Percentiles rank a stretch among this genome's conserved stretches.
These are phyloP conservation scores for Malurus leucopterus DNA, from an alignment of 2,797 vertebrate species.

Conservation along the genomic window DNA sequence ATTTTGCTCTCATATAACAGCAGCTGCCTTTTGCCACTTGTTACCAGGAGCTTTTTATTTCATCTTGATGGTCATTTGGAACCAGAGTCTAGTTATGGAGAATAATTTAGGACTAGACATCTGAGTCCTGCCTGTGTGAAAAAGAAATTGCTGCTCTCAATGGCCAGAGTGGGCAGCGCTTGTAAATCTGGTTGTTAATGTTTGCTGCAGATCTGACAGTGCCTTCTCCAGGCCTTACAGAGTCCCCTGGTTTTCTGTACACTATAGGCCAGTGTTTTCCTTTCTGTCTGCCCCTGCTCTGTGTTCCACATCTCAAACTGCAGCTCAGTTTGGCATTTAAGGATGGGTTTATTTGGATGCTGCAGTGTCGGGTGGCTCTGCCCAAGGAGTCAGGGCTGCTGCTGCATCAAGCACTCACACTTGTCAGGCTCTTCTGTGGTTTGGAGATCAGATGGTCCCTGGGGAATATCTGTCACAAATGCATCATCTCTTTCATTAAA, in stretches of 20 bases:
- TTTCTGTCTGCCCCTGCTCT: neutral
- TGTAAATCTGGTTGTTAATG: neutral
- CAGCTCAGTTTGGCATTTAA: neutral
- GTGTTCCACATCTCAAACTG: neutral
- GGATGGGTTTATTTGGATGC: neutral
- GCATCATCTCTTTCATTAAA: neutral
- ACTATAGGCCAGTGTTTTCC: neutral
- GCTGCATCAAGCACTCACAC: neutral
- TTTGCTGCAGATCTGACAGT: neutral
- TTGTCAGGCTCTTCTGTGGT: neutral
- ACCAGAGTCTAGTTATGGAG: neutral
- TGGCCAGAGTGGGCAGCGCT: neutral
- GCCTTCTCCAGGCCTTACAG: neutral
- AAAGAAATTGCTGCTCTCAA: neutral
- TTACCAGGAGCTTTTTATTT: neutral
- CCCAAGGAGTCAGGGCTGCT: neutral
- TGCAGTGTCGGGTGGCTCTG: neutral
- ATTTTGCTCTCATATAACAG: neutral
- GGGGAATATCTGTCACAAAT: neutral
- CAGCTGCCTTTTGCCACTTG: neutral
- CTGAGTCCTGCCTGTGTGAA: neutral
- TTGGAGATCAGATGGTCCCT: neutral
- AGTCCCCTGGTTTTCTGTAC: neutral
- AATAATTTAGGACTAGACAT: neutral
- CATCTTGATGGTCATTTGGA: neutral